Evolutionary conservation across 2,888 invertebrate species (phyloP).

Genomic region (Tetranychus piercei): DNA sequence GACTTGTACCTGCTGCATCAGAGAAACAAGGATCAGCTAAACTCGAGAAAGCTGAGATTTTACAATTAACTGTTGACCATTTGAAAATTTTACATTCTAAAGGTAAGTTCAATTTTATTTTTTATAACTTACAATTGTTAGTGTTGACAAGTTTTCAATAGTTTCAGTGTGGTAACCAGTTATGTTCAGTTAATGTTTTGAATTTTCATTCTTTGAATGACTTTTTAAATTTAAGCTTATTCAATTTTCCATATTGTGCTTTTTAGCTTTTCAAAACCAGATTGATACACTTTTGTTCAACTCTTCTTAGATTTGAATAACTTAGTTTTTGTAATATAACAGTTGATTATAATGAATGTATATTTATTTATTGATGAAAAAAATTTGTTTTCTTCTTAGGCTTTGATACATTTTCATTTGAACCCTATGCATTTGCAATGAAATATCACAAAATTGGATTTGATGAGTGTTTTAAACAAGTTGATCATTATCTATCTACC

Average conservation of each 20-base stretch:
- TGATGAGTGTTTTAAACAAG: conserved; percentile 87
- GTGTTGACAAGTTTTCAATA: background rate
- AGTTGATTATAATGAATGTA: no score
- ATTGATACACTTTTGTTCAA: no score
- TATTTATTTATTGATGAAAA: no score
- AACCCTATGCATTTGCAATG: conserved; percentile 77
- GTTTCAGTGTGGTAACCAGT: background rate
- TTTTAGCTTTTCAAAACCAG: no score
- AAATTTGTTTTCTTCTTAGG: conserved; percentile 39
- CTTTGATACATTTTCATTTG: conserved; percentile 62
- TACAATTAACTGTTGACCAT: conserved; percentile 95
- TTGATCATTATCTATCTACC: conserved; percentile 77
- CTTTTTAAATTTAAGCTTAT: no score
- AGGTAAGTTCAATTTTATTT: conserved; percentile 42
- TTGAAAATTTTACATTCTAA: conserved; percentile 77
- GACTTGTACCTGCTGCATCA: conserved; percentile 84
- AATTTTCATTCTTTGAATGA: no score
- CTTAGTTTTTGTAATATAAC: no score
- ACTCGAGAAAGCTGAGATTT: conserved; percentile 88
- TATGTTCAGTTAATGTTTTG: background rate
- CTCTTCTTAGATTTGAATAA: no score
- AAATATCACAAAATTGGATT: conserved; percentile 93
- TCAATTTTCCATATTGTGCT: no score
- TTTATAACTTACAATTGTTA: conserved; percentile 31
- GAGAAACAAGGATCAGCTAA: conserved; percentile 94